Evolutionary conservation across 2,113 vertebrate genomes (phyloP).

Genomic region (Mustela nigripes): DNA sequence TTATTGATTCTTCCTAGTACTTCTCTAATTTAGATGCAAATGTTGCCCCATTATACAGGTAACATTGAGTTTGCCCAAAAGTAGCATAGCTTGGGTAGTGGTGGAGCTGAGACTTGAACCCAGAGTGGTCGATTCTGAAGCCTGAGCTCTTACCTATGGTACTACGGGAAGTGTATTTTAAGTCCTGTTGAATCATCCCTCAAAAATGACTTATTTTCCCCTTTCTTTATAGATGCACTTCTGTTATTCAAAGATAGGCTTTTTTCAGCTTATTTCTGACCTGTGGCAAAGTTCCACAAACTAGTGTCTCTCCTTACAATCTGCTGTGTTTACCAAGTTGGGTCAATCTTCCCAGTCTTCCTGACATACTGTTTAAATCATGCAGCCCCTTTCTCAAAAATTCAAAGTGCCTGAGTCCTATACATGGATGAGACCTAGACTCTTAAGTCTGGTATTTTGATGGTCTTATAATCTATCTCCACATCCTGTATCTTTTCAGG

Average conservation of each 20-base stretch:
- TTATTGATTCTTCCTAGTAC: not conserved
- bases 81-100: not conserved
- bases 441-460: not conserved
- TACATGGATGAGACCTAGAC: not conserved
- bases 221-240: not conserved
- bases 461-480: not conserved
- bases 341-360: constrained; percentile 2
- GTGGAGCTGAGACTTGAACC: not conserved
- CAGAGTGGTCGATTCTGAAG: not conserved
- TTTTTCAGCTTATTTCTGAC: not conserved
- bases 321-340: not conserved
- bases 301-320: not conserved
- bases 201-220: not conserved
- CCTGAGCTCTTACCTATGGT: not conserved
- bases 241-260: not conserved
- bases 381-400: constrained; percentile 7
- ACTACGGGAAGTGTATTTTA: not conserved
- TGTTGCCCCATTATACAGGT: not conserved
- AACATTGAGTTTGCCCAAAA: not conserved
- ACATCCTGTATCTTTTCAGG: not conserved
- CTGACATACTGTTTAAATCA: not conserved
- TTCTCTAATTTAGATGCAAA: not conserved
- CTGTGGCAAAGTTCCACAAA: not conserved
- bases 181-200: not conserved
- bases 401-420: not conserved